phyloP scores from a whole-genome alignment of 2,797 vertebrate genomes.

The Catharus ustulatus region DNA sequence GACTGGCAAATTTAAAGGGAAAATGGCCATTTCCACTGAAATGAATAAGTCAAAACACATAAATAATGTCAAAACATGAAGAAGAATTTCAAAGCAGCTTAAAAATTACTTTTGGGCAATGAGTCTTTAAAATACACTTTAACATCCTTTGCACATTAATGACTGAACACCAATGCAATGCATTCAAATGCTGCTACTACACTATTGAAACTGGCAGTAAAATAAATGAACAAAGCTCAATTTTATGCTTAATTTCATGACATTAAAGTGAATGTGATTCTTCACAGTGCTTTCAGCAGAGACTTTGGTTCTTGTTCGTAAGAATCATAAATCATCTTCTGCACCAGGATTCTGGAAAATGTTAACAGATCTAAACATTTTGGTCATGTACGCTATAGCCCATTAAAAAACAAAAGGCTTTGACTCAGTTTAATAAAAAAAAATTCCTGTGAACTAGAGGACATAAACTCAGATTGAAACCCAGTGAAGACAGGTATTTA shows the following conservation, averaged over 20 bases:
- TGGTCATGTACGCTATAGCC: background rate
- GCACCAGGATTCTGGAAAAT: background rate
- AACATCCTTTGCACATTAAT: background rate
- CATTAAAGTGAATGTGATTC: background rate
- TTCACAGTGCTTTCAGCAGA: background rate
- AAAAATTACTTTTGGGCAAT: background rate
- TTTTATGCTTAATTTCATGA: conserved; percentile 30
- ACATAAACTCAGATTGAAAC: background rate
- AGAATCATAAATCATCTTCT: background rate
- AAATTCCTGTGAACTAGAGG: background rate
- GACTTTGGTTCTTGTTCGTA: background rate
- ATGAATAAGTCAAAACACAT: conserved; percentile 6
- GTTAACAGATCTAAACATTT: conserved; percentile 26
- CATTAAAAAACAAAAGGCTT: background rate
- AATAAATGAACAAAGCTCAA: conserved; percentile 6
- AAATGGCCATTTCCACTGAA: background rate
- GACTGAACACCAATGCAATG: background rate
- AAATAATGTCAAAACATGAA: conserved; percentile 5
- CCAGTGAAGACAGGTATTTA: background rate
- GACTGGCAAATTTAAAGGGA: background rate
- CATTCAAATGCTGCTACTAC: background rate
- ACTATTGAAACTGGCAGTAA: background rate
- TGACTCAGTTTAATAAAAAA: background rate
- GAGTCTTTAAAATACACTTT: background rate
- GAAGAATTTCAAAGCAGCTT: background rate